Evolutionary conservation across 53 echinoderm and acorn worm species (phyloP).

Genomic region (Paracentrotus lividus): DNA sequence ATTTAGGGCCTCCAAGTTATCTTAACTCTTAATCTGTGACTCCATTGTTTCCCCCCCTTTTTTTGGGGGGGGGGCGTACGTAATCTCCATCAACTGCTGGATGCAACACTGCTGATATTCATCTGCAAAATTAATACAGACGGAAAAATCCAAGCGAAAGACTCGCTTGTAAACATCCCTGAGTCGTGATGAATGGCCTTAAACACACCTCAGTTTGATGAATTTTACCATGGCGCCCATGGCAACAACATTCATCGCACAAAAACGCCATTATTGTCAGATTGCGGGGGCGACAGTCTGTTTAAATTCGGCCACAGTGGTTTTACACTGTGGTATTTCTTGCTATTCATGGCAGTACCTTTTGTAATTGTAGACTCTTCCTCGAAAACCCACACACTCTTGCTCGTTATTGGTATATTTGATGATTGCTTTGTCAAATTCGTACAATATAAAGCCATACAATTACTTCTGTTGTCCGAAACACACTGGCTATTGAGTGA

Average conservation of each 20-base stretch:
- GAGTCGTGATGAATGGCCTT: background rate
- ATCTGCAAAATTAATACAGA: conserved; percentile 3
- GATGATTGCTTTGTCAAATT: background rate
- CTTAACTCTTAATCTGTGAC: background rate
- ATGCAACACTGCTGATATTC: background rate
- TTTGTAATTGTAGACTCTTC: background rate
- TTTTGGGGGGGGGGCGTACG: background rate
- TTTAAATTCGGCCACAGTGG: background rate
- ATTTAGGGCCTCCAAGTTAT: background rate
- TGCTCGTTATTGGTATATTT: background rate
- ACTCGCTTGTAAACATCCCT: background rate
- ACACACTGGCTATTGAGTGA: background rate
- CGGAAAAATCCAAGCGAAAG: background rate
- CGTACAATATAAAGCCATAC: background rate
- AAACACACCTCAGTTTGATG: conserved; percentile 14
- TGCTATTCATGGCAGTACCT: background rate
- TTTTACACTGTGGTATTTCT: background rate
- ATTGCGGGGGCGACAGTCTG: conserved; percentile 30
- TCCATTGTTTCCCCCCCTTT: background rate
- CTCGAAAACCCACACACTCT: background rate
- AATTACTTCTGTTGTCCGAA: background rate
- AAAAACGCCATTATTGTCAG: background rate
- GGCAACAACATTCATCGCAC: background rate
- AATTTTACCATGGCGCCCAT: conserved; percentile 19
- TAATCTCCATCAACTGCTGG: background rate